Evolutionary conservation across 1,140 invertebrate species (phyloP), one percentile per base, ranked within the genome.

Genomic region (Euwallacea similis): DNA sequence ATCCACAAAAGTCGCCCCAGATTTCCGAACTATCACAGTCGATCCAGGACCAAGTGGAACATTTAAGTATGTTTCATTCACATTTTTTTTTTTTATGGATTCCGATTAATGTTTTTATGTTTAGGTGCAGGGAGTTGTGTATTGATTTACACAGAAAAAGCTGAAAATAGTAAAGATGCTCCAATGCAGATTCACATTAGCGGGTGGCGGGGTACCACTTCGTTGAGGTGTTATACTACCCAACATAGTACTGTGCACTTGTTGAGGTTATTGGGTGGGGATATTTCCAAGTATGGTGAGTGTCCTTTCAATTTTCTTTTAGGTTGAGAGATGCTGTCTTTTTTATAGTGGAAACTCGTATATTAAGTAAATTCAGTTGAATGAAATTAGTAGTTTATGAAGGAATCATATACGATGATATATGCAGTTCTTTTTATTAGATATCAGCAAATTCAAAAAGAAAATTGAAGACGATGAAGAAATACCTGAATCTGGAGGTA

Each of bases 141-240:
- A 62, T 79, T 94, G 3, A 83, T 91, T 74, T 92, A 90, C 72
- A 82, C 85, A 69, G 89, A 91, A 74, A 75, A 85, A 54, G 79
- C 81, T 15, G 80, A 84, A 2, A 77, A 83, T 63, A 73, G 75
- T 21, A 74, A 76, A 59, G 75, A 77, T 62, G 80, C 78, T 69
- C 74, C 81, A 15, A 84, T 92, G 56, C 85, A 85, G 7, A 82
- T 97, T 33, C 85, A 89, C 41, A 81, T 97, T 53, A 94, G 94
- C 63, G 95, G 94, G 0, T 98, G 96, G 95, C 88, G 91, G 76
- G 96, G 96, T n/a, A 91, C 88, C 8, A 89, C 88, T 69, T 94
- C 94, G 7, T 80, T 96, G 33, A 86, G 95, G 43, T 93, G 92
- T 11, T 98, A 97, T 81, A 90, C 96, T 13, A 88, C 92, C 21